phyloP scores from a whole-genome alignment of 2,888 invertebrate genomes.

The Auanema freiburgensis region DNA sequence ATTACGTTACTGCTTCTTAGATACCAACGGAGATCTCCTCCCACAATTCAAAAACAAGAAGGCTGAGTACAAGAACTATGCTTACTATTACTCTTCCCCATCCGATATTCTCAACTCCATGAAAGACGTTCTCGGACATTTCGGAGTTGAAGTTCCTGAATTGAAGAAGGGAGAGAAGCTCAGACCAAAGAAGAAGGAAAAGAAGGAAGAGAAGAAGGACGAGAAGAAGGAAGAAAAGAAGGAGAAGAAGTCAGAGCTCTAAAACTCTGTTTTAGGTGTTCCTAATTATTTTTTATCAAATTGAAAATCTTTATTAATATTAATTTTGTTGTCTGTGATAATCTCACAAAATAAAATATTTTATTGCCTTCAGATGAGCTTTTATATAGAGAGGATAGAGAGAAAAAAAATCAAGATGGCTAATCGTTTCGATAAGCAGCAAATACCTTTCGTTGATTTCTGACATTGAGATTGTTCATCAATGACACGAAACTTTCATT shows the following conservation, averaged over 20 bases:
- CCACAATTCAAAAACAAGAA: slow-evolving; percentile 62
- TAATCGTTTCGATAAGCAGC: no score
- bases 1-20: slow-evolving; percentile 22
- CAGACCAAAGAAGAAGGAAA: slow-evolving; percentile 54
- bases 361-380: no score
- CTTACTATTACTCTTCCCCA: slow-evolving; percentile 64
- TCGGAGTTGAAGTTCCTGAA: slow-evolving; percentile 45
- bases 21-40: slow-evolving; percentile 61
- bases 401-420: no score
- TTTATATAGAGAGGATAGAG: no score
- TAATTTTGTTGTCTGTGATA: no score
- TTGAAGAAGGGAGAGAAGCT: slow-evolving; percentile 58
- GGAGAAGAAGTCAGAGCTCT: background rate
- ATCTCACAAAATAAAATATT: no score
- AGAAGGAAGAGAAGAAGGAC: slow-evolving; percentile 46
- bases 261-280: no score
- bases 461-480: no score
- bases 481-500: no score
- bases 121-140: slow-evolving; percentile 60
- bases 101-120: slow-evolving; percentile 63
- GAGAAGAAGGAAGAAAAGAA: slow-evolving; percentile 20
- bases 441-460: no score
- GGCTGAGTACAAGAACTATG: slow-evolving; percentile 64
- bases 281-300: no score
- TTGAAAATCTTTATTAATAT: no score